A percentile compares a stretch with the other conserved stretches of the same genome.
These are phyloP conservation scores for Petrolisthes manimaculis DNA, from an alignment of 2,888 invertebrate species.

Conservation along the genomic window DNA sequence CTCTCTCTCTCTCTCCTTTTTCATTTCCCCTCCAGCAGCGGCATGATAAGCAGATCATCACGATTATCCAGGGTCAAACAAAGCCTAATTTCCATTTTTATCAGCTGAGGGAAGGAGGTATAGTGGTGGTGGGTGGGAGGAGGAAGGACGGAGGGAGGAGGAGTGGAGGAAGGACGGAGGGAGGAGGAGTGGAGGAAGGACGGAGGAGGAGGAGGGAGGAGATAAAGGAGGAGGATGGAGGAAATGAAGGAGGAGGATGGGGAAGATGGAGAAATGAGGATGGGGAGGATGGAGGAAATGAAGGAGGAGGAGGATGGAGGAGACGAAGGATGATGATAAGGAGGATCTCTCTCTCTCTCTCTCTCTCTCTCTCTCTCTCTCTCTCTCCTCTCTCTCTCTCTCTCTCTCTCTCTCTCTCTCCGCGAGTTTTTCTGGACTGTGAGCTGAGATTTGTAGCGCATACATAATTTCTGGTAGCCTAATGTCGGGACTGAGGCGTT, in stretches of 20 bases:
- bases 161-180: too few relatives aligned
- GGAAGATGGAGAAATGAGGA: too few relatives aligned
- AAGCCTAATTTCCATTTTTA: conserved; percentile 56
- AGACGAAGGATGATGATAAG: too few relatives aligned
- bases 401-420: not conserved
- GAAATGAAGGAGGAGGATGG: too few relatives aligned
- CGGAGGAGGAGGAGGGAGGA: too few relatives aligned
- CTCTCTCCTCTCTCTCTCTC: not conserved
- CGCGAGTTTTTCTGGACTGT: not conserved
- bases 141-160: too few relatives aligned
- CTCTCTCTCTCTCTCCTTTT: conserved; percentile 33
- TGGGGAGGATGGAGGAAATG: too few relatives aligned
- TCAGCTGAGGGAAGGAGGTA: conserved; percentile 29
- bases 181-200: too few relatives aligned
- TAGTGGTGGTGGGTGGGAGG: too few relatives aligned
- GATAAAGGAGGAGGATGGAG: too few relatives aligned
- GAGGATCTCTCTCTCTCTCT: not conserved
- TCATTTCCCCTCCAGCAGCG: conserved; percentile 31
- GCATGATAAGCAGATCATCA: conserved; percentile 55
- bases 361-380: not conserved
- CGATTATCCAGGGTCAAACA: conserved; percentile 53
- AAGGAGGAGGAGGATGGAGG: too few relatives aligned
- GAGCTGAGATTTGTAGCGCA: not conserved
- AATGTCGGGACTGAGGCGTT: not conserved
- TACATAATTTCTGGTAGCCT: not conserved